Evolutionary conservation across 2,797 vertebrate species (phyloP), one percentile per base, ranked within the genome.

Genomic region (Siniperca obscura): DNA sequence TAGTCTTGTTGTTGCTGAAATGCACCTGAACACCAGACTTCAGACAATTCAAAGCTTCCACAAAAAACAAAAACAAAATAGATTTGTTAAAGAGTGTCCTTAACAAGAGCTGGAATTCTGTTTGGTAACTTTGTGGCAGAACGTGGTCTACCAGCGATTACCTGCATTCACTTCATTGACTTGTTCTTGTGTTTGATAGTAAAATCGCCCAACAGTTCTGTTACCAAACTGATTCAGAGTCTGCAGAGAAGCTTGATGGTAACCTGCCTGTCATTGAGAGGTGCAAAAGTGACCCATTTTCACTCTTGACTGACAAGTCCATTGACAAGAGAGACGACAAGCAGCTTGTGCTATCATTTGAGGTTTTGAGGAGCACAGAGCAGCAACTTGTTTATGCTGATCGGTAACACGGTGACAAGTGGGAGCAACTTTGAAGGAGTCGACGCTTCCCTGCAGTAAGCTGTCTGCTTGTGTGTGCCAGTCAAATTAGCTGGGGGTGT

Each of bases 271-370:
- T 62, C 76, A 71, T 21, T 34, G 25, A 81, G 9, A 80, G 30
- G 59, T 60, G 38, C 57, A 53, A 73, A 87, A 87, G 65, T 82
- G 78, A 61, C 67, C 80, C 77, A 81, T 80, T 86, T 79, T 68
- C 55, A 1, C 38, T 68, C 56, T 42, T 88, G 88, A 91, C 82
- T 90, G 88, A 90, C 69, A 57, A 74, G 75, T 81, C 82, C 73
- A 57, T 86, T 85, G 82, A 86, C 84, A 73, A 69, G 77, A 66
- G 74, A 46, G 56, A 81, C 74, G 81, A 80, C 80, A 66, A 70
- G 82, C 88, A 83, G 80, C 76, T 64, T 56, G 62, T 50, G 82
- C 69, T 79, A 74, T 87, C 67, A 64, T 86, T 82, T 0, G 10
- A 65, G 36, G 70, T 76, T 86, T 69, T 73, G 46, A 82, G 55